Evolutionary conservation across 1,140 invertebrate species (phyloP).

Genomic region (Aplysia californica): DNA sequence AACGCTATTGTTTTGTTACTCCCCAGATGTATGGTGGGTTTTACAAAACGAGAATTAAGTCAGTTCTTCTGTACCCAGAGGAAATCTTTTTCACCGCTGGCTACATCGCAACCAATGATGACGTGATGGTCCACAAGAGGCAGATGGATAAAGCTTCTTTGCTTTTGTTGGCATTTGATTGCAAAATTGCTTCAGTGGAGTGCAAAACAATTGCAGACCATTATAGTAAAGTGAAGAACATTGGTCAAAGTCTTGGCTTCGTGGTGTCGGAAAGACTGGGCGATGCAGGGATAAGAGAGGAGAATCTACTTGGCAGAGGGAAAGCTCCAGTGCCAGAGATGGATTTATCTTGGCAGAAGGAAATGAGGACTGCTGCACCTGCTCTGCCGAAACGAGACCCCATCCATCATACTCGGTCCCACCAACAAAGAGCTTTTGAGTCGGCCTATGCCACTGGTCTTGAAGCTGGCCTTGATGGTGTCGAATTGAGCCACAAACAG

Average conservation of each 20-base stretch:
- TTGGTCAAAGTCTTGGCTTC: neutral
- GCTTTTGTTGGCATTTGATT: conserved; percentile 30
- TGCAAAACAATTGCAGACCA: conserved; percentile 21
- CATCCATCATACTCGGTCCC: no score
- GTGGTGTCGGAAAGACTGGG: neutral
- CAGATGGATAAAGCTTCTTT: no score
- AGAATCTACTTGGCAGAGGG: neutral
- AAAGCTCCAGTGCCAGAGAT: neutral
- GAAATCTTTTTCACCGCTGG: conserved; percentile 24
- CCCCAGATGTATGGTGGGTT: conserved; percentile 33
- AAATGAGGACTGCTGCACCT: neutral
- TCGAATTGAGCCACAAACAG: no score
- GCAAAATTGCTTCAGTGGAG: conserved; percentile 7
- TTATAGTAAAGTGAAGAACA: conserved; percentile 27
- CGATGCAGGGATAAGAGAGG: no score
- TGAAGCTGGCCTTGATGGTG: no score
- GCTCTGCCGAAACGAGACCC: neutral
- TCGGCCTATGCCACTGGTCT: no score
- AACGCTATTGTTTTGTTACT: neutral
- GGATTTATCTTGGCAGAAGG: neutral
- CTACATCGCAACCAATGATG: conserved; percentile 8
- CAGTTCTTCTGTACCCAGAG: conserved; percentile 22
- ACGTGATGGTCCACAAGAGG: neutral
- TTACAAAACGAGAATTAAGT: conserved; percentile 29
- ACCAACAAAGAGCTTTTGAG: no score